A percentile compares a stretch with the other conserved stretches of the same genome.
These are phyloP conservation scores for Helogale parvula DNA, from an alignment of 2,113 vertebrate species.

Conservation along the genomic window DNA sequence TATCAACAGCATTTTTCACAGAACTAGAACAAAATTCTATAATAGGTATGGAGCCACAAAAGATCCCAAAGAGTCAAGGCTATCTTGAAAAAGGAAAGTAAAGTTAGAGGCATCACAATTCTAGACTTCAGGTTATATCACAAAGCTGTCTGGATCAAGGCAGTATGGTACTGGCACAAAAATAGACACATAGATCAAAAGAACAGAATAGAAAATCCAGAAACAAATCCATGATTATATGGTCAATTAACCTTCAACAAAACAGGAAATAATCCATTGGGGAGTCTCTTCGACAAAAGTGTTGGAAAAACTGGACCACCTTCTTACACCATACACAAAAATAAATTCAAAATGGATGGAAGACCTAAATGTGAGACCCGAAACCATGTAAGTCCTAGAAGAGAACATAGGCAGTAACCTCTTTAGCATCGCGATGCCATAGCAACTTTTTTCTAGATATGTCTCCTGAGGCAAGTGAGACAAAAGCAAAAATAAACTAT, in stretches of 20 bases:
- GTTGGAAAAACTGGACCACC: neutral
- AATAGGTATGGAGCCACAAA: no score
- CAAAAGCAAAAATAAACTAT: neutral
- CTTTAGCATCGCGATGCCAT: neutral
- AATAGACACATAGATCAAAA: neutral
- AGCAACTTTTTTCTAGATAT: neutral
- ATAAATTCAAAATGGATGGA: neutral
- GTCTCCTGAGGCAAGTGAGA: neutral
- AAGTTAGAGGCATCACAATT: no score
- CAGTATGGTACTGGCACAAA: no score
- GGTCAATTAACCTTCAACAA: neutral
- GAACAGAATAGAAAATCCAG: neutral
- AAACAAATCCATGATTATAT: neutral
- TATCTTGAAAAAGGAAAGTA: no score
- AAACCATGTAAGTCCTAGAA: neutral
- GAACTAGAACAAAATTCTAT: no score
- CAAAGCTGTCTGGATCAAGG: no score
- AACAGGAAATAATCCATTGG: neutral
- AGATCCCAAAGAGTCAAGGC: no score
- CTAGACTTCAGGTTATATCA: no score
- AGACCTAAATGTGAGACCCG: neutral
- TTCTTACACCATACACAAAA: neutral
- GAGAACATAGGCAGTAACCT: neutral
- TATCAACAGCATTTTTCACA: no score
- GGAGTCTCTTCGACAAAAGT: neutral